Conservation (phyloP, 2,113 vertebrate species). For the Nycticorax nycticorax region DNA sequence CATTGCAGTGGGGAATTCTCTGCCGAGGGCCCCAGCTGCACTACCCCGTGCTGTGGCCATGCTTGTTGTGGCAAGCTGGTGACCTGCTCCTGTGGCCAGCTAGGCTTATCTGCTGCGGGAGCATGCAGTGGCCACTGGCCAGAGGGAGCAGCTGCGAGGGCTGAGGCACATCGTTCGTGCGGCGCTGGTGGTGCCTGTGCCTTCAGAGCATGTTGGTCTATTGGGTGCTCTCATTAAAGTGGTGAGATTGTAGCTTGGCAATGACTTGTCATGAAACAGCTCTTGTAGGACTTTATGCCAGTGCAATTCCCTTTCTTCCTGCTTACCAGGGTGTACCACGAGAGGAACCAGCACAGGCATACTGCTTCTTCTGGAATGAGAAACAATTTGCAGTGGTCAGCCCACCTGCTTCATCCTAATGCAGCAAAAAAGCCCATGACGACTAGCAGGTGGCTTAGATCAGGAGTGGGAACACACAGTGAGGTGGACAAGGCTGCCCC, state of each 20-base stretch:
- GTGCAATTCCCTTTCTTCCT: background rate
- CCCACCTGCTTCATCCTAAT: background rate
- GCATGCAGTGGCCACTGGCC: rapidly evolving
- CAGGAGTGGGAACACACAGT: background rate
- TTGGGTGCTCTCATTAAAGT: background rate
- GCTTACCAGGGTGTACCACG: background rate
- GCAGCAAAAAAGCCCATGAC: background rate
- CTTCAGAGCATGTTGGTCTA: background rate
- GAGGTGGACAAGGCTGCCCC: background rate
- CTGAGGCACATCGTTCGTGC: rapidly evolving
- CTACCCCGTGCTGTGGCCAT: rapidly evolving
- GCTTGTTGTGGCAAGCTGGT: background rate
- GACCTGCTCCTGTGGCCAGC: background rate
- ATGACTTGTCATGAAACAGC: background rate
- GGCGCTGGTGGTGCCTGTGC: background rate
- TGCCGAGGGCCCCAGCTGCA: background rate
- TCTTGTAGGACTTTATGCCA: background rate
- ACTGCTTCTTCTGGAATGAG: background rate
- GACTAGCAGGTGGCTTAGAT: background rate
- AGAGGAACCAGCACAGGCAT: background rate
- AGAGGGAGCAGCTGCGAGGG: background rate
- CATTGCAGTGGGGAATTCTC: background rate
- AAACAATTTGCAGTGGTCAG: background rate
- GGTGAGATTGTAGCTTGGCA: background rate
- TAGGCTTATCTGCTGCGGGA: background rate